Base-by-base conservation (phyloP, 2,888 invertebrate species). In the Ecliptopera silaceata region DNA sequence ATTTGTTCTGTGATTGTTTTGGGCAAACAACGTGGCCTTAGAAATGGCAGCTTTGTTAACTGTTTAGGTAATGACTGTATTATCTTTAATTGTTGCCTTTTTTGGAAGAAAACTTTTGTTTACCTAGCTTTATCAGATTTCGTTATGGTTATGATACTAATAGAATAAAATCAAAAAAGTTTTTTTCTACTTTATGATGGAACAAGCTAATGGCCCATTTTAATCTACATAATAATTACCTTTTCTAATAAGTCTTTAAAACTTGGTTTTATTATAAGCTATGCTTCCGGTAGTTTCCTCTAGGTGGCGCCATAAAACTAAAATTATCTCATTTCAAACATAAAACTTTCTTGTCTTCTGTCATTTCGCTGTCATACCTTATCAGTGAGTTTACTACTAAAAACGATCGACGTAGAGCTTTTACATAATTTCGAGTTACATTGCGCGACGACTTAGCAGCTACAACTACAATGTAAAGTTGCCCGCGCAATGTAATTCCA, bases 1-100 rank as follows among this genome's bases (percentile, higher is more conserved):
- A 44, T 45, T 45, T 39, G 20, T 64, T 55, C 60, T 61, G 59
- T 57, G 63, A 67, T 67, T 70, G 68, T 56, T 56, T 55, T 42
- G 49, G 43, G 52, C 39, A 55, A 55, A 56, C 46, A 46, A 15
- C 38, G 52, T 55, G 55, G 55, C 52, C 36, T 60, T 22, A 47
- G 52, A 45, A 58, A 39, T 56, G 43, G 39, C 32, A 22, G 43
- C 47, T 46, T 56, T 49, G 49, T 49, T 50, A 50, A 56, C 38
- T 46, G 53, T 41, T 49, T 52, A 4, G 42, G 42, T 45, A 59
- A 59, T 59, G 49, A 54, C 50, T 59, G 42, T 59, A 54, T 54
- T 59, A 54, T 59, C 46, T 53, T 15, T 11, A 17, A 29, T 15
- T 34, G 41, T 26, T 45, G 38, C 45, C 18, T 42, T 44, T 38